These are phyloP conservation scores for Halyomorpha halys DNA, from an alignment of 1,140 invertebrate genomes.

Conservation along the genomic window DNA sequence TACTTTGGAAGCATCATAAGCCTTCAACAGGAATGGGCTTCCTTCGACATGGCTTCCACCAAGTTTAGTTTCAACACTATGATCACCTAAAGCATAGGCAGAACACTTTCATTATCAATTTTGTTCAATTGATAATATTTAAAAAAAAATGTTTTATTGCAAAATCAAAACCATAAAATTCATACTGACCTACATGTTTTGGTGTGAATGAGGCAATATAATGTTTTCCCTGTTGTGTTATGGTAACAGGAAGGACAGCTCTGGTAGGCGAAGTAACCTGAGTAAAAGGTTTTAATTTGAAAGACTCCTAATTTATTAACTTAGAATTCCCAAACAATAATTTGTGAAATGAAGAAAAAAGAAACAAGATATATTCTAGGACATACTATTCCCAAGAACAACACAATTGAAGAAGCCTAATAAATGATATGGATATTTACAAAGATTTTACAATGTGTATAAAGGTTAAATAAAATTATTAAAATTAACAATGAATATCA, in stretches of 20 bases:
- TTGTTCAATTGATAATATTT: background rate
- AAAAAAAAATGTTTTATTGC: background rate
- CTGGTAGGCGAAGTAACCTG: conserved; percentile 53
- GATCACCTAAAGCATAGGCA: conserved; percentile 52
- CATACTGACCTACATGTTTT: conserved; percentile 64
- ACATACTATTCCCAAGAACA: too few species aligned
- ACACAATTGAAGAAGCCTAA: too few species aligned
- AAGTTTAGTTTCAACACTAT: conserved; percentile 81
- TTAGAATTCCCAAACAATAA: too few species aligned
- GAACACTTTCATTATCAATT: background rate
- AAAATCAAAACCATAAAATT: background rate
- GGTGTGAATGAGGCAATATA: conserved; percentile 54
- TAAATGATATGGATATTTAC: too few species aligned
- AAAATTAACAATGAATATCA: too few species aligned
- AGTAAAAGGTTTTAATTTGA: conserved; percentile 8
- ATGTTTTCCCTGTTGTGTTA: conserved; percentile 35
- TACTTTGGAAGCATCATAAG: conserved; percentile 85
- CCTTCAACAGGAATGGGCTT: conserved; percentile 90
- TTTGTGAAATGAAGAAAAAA: too few species aligned
- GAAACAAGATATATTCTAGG: too few species aligned
- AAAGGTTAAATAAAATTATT: too few species aligned
- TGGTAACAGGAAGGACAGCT: conserved; percentile 55
- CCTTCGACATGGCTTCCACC: conserved; percentile 76
- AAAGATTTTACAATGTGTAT: too few species aligned
- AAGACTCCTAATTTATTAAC: background rate